Evolutionary conservation across 2,797 vertebrate species (phyloP), one percentile per base, ranked within the genome.

Genomic region (Eulemur mongoz): DNA sequence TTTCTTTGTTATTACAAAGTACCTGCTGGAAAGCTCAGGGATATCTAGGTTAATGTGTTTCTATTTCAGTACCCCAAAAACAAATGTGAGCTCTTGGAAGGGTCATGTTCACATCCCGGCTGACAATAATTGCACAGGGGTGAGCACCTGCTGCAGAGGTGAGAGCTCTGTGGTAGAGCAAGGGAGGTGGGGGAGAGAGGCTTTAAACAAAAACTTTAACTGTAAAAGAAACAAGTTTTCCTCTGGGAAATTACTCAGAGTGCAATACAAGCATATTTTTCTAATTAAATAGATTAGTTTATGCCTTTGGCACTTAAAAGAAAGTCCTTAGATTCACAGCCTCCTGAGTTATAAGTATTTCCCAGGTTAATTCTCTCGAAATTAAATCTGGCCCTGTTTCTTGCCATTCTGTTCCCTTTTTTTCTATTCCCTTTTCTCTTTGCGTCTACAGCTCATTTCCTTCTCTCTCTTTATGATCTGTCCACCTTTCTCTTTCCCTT

Each of bases 251-350:
- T 98, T 97, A 96, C 82, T 93, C 79, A 95, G 96, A 95, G 82
- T 96, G 89, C 97, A 97, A 97, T 81, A 96, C 93, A 98, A 94
- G 91, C 94, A 97, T 95, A 95, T 97, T 98, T 97, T 97, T 96
- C 94, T 97, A 91, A 97, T 92, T 97, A 97, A 98, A 95, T 70
- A 94, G 91, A 97, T 78, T 96, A 98, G 85, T 98, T 97, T 95
- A 50, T 97, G 72, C 92, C 88, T 97, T 96, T 97, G 81, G 84
- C 95, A 94, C 38, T 94, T 95, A 96, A 94, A 61, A 83, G 96
- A 97, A 98, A 97, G 50, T 78, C 94, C 63, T 97, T 87, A 97
- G 91, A 95, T 76, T 96, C 83, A 48, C 0, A 91, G 57, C 69
- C 80, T 97, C 96, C 75, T 95, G 94, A 96, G 93, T 91, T 96